Evolutionary conservation across 2,888 invertebrate species (phyloP).

Genomic region (Cacoxenus indagator): DNA sequence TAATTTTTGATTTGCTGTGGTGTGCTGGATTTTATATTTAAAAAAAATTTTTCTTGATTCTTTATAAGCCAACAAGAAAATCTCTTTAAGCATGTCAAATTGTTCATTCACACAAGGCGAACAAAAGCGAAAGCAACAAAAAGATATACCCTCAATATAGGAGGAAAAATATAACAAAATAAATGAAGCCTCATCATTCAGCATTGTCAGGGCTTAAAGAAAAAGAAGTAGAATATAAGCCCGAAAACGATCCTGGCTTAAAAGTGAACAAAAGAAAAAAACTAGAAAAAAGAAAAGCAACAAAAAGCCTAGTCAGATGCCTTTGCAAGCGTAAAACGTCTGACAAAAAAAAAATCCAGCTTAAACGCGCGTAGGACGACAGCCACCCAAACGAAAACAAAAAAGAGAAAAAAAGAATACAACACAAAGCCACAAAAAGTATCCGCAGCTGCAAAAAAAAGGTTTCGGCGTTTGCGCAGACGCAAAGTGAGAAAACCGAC

Average conservation of each 20-base stretch:
- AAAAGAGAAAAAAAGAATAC: constrained; percentile 31
- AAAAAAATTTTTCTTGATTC: no score
- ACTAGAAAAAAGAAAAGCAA: not conserved
- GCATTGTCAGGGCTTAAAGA: constrained; percentile 9
- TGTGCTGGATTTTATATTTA: not conserved
- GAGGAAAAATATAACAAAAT: not conserved
- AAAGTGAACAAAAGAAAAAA: constrained; percentile 31
- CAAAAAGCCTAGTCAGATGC: constrained; percentile 13
- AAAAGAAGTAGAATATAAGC: not conserved
- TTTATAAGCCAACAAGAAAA: constrained; percentile 42
- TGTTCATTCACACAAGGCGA: constrained; percentile 47
- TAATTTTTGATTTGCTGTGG: constrained; percentile 55
- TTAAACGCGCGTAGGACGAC: not conserved
- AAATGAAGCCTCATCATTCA: constrained; percentile 15
- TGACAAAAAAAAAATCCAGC: not conserved
- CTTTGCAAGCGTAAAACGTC: not conserved
- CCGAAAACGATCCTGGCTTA: constrained; percentile 43
- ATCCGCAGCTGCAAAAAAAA: not conserved
- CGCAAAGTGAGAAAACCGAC: constrained; percentile 60
- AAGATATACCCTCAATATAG: not conserved
- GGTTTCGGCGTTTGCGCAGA: constrained; percentile 16
- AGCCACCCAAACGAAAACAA: constrained; percentile 15
- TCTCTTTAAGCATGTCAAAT: constrained; percentile 63
- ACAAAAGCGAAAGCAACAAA: constrained; percentile 26
- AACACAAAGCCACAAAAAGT: not conserved